Evolutionary conservation across 1,140 invertebrate genomes (phyloP).

Genomic region (Leptinotarsa lineolata): DNA sequence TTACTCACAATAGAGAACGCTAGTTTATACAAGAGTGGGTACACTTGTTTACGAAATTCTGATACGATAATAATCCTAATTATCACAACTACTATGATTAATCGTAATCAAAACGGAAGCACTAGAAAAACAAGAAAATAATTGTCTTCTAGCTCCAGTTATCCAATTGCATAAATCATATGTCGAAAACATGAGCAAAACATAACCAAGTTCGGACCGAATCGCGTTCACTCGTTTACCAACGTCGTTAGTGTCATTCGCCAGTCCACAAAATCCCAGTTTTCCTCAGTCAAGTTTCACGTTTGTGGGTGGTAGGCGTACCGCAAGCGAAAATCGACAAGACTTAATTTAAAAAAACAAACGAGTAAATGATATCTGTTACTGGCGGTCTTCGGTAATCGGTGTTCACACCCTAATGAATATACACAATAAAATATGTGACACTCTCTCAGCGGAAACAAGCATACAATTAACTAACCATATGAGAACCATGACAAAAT

Average conservation of each 20-base stretch:
- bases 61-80: too few relatives aligned
- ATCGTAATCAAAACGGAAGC: too few relatives aligned
- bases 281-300: neutral
- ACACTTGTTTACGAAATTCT: too few relatives aligned
- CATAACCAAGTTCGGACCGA: neutral
- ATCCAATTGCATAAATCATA: too few relatives aligned
- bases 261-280: neutral
- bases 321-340: neutral
- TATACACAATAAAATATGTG: conserved; percentile 2
- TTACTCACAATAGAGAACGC: too few relatives aligned
- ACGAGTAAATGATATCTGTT: neutral
- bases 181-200: neutral
- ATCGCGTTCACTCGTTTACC: neutral
- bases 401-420: neutral
- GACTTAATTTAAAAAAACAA: neutral
- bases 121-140: too few relatives aligned
- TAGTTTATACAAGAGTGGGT: too few relatives aligned
- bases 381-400: neutral
- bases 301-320: neutral
- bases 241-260: neutral
- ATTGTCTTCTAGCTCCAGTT: too few relatives aligned
- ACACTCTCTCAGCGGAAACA: neutral
- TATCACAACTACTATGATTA: too few relatives aligned
- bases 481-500: conserved; percentile 3
- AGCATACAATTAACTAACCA: neutral